Percentiles rank a stretch among this genome's conserved stretches.
phyloP scores from a whole-genome alignment of 2,888 invertebrate species.

The Ennomos fuscantarius region DNA sequence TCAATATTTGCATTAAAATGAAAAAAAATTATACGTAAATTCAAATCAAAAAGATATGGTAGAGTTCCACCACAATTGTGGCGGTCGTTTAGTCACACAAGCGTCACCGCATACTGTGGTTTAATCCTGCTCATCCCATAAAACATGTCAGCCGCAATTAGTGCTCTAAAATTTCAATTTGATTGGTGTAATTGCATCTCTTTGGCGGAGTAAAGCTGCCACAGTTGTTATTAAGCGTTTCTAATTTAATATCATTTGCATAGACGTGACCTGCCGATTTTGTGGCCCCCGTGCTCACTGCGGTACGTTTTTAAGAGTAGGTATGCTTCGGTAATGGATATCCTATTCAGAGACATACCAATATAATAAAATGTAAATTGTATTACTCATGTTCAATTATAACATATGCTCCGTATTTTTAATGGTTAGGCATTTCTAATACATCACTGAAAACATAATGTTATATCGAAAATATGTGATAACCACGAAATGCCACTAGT shows the following conservation, averaged over 20 bases:
- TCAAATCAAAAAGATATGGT: neutral
- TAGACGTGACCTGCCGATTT: conserved; percentile 74
- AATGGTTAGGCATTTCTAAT: conserved; percentile 11
- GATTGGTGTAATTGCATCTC: conserved; percentile 85
- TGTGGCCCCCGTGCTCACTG: conserved; percentile 33
- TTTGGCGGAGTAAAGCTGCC: conserved; percentile 70
- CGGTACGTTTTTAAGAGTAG: conserved; percentile 36
- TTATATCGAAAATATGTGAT: too few species aligned
- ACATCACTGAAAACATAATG: too few species aligned
- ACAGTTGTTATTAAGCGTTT: conserved; percentile 85
- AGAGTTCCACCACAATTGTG: conserved; percentile 26
- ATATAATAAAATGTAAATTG: neutral
- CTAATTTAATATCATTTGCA: conserved; percentile 85
- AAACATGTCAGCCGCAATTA: conserved; percentile 80
- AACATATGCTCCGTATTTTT: neutral
- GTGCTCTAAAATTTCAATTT: conserved; percentile 81
- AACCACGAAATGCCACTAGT: too few species aligned
- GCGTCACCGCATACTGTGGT: conserved; percentile 10
- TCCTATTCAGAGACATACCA: too few species aligned
- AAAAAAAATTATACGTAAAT: neutral
- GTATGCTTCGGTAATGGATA: conserved; percentile 1
- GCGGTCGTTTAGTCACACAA: conserved; percentile 32
- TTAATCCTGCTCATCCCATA: conserved; percentile 50
- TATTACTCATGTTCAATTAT: conserved; percentile 14
- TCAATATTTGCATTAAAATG: too few species aligned